Evolutionary conservation across 2,888 invertebrate genomes (phyloP), one percentile per base, ranked within the genome.

Genomic region (Acronicta aceris): DNA sequence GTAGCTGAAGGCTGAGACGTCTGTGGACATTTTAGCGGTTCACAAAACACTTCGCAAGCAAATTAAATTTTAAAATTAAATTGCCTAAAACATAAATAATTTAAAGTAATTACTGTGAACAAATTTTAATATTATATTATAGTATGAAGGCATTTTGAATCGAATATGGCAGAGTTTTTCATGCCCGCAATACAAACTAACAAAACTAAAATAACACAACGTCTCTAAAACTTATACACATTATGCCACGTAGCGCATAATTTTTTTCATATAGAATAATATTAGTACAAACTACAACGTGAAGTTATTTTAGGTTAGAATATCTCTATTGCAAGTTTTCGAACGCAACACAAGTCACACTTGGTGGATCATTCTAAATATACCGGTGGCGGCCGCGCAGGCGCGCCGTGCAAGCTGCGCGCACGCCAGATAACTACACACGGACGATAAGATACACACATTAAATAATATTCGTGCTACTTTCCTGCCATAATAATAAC

Each of bases 311-410:
- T 80, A 85, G 84, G 86, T 86, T 86, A 85, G 73, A 79, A 81
- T 76, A 73, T 65, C 59, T 59, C 68, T 62, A 67, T 59, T 71
- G 62, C 63, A 80, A 74, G 86, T 85, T 87, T 88, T 85, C 83
- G 87, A 90, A 90, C 89, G 86, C 63, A 80, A 71, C 79, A 74
- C 78, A 83, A 86, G 87, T 89, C 89, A 86, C 88, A 89, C 83
- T 87, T 85, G 83, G 84, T 82, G 86, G 85, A 87, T 89, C 93
- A 92, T 91, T 94, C 94, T 93, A 94, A 93, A 92, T 93, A 91
- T 92, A 94, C 89, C 89, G 89, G 69, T 65, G 79, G 88, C 86
- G 87, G 83, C 76, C 82, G 91, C 91, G 93, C 89, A 87, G 86
- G 86, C 90, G 91, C 92, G 89, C 81, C 73, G 84, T 81, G 84